These are phyloP conservation scores for Progne subis DNA, from an alignment of 2,113 vertebrate genomes.

Conservation along the genomic window DNA sequence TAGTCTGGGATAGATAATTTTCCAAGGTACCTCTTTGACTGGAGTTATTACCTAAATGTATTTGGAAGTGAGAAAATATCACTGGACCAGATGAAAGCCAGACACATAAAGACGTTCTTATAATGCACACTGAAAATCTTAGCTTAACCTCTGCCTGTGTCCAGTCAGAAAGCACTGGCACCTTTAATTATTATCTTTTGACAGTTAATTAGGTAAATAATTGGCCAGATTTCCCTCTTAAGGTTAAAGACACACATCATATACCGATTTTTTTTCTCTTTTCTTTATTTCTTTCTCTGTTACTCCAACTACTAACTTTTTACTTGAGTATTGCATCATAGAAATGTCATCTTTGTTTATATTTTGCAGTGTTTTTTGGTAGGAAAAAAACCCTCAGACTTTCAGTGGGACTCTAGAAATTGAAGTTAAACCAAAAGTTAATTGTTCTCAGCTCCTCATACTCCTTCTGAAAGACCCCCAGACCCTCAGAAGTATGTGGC, in stretches of 20 bases:
- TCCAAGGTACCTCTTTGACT: background rate
- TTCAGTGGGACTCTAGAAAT: background rate
- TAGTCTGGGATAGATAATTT: background rate
- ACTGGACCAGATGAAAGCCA: background rate
- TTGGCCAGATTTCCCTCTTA: background rate
- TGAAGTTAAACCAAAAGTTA: background rate
- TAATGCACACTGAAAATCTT: background rate
- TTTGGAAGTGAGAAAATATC: background rate
- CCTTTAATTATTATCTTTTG: background rate
- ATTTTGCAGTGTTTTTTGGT: background rate
- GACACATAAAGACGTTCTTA: background rate
- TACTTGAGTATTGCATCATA: background rate
- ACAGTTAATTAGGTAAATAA: background rate
- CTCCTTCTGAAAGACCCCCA: background rate
- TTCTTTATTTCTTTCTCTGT: background rate
- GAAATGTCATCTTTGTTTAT: background rate
- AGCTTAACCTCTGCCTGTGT: background rate
- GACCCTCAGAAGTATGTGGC: background rate
- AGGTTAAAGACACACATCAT: background rate
- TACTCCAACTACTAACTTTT: background rate
- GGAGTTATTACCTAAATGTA: background rate
- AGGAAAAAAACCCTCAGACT: fast-evolving
- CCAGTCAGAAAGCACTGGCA: background rate
- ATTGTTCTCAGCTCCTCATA: background rate
- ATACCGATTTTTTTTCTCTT: background rate